Evolutionary conservation across 2,888 invertebrate species (phyloP), one percentile per base, ranked within the genome.

Genomic region (Xestia rhomboidea): DNA sequence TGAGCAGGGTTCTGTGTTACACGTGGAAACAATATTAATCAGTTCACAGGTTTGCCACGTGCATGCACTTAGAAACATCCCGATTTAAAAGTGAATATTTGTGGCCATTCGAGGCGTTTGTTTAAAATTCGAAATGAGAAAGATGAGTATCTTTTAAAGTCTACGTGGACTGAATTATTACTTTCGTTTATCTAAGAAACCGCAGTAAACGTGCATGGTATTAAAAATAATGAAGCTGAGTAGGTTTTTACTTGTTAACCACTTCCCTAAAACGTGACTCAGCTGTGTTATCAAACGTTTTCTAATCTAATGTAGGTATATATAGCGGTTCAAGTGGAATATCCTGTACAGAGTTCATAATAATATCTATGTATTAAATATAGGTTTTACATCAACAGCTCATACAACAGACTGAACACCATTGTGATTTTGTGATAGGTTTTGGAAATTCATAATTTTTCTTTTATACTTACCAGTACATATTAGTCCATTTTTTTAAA

Each of bases 231-330:
- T 60, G 24, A 62, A 62, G 66, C 68, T 11, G 24, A 41, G 27
- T 63, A 34, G 24, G n/a, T 64, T 68, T 51, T 38, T 80, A 30
- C 15, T 68, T 49, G 44, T 41, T 38, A 70, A 72, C 46, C 51
- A 74, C 46, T 68, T 57, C n/a, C 46, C 49, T 63, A 62, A 72
- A 66, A 57, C 49, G 60, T 72, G 82, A 74, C 74, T 69, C 57
- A 72, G 57, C 21, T 62, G 30, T 60, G 67, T 74, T 82, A 81
- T 81, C 77, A 51, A 72, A 60, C 4, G 18, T 73, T 73, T 64
- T 77, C 49, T 72, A 74, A 83, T 77, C 64, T 85, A 69, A 74
- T 51, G 73, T 34, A 34, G 34, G 34, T 72, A 34, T 49, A 66
- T 46, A 3, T 54, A 72, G 41, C 68, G 21, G 34, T 72, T 46